Conservation (phyloP, 2,888 invertebrate genomes). For the Busseola fusca region DNA sequence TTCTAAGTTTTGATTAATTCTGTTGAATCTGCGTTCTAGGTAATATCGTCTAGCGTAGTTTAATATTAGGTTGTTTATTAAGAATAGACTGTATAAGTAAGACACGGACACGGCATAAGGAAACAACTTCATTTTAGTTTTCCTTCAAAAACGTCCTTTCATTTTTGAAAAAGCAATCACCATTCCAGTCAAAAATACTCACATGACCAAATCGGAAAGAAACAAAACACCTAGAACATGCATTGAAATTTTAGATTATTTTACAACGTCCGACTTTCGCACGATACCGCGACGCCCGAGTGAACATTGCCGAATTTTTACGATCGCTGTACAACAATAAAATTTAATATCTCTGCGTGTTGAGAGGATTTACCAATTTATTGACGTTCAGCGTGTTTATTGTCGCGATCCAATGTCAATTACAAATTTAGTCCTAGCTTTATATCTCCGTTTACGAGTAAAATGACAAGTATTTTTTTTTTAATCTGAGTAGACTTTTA, state of each 20-base stretch:
- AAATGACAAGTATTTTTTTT: slow-evolving; percentile 31
- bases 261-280: slow-evolving; percentile 43
- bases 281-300: slow-evolving; percentile 48
- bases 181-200: slow-evolving; percentile 4
- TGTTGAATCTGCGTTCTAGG: slow-evolving; percentile 1
- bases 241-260: slow-evolving; percentile 52
- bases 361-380: slow-evolving; percentile 69
- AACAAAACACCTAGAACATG: slow-evolving; percentile 39
- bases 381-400: slow-evolving; percentile 68
- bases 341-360: slow-evolving; percentile 69
- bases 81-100: slow-evolving; percentile 7
- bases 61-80: background rate
- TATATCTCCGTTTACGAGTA: slow-evolving; percentile 9
- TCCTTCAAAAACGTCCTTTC: background rate
- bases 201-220: slow-evolving; percentile 22
- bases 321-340: slow-evolving; percentile 70
- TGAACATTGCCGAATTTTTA: slow-evolving; percentile 69
- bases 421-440: slow-evolving; percentile 44
- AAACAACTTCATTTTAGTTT: background rate
- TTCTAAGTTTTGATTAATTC: slow-evolving; percentile 39
- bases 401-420: slow-evolving; percentile 62
- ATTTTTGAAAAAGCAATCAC: slow-evolving; percentile 20
- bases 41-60: background rate
- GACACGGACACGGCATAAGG: background rate
- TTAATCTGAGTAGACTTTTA: background rate